Evolutionary conservation across 1,140 invertebrate species (phyloP).

Genomic region (Eriocheir sinensis): DNA sequence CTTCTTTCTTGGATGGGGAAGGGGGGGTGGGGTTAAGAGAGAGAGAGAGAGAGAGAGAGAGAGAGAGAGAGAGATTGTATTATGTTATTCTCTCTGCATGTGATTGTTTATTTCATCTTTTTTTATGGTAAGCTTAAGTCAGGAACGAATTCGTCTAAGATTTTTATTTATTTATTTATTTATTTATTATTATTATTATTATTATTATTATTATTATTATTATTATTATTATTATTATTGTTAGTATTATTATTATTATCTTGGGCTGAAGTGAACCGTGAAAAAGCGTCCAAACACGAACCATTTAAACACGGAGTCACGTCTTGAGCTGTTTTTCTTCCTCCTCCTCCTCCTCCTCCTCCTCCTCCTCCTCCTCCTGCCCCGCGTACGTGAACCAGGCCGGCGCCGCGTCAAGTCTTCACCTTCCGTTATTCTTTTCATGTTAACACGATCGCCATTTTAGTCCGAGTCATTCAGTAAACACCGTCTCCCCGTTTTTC

Average conservation of each 20-base stretch:
- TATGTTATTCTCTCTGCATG: not conserved
- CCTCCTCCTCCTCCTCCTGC: not conserved
- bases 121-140: not conserved
- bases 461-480: not conserved
- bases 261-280: not conserved
- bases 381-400: not conserved
- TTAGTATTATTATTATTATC: not conserved
- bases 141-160: not conserved
- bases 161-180: not conserved
- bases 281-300: not conserved
- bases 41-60: not conserved
- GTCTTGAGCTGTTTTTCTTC: not conserved
- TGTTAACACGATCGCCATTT: not conserved
- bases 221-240: not conserved
- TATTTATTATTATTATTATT: not conserved
- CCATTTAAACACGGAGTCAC: not conserved
- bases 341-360: slow-evolving; percentile 1
- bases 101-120: not conserved
- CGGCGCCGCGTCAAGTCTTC: not conserved
- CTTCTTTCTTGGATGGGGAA: not conserved
- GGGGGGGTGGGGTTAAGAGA: not conserved
- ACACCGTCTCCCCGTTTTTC: not conserved
- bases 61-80: not conserved
- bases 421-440: too few relatives aligned
- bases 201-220: not conserved